A percentile compares a stretch with the other conserved stretches of the same genome.
Evolutionary conservation across 2,113 vertebrate genomes (phyloP).

Genomic region (Ancistrus triradiatus): DNA sequence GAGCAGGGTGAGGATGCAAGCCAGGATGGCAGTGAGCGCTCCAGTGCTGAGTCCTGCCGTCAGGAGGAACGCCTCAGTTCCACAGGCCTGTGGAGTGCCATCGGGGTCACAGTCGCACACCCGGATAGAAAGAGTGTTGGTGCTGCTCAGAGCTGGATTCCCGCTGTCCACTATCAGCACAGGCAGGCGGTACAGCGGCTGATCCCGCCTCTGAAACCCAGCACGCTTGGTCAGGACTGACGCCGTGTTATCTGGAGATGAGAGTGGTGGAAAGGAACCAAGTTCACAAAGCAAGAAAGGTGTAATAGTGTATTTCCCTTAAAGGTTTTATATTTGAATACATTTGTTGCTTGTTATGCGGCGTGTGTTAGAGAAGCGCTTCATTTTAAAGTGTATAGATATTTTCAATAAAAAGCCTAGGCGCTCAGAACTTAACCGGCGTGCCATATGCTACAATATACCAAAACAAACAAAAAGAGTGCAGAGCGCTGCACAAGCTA

Average conservation of each 20-base stretch:
- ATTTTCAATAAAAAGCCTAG: no score
- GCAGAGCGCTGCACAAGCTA: constrained; percentile 40
- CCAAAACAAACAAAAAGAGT: no score
- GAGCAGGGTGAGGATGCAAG: constrained; percentile 79
- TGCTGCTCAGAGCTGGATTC: constrained; percentile 79
- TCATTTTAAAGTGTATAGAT: no score
- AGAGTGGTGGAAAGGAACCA: no score
- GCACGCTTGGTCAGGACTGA: constrained; percentile 73
- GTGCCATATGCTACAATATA: no score
- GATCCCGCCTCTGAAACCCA: constrained; percentile 80
- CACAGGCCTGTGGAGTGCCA: constrained; percentile 79
- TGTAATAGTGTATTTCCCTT: no score
- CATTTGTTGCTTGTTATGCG: no score
- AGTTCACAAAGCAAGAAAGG: no score
- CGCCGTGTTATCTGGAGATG: constrained; percentile 75
- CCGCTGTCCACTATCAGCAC: constrained; percentile 82
- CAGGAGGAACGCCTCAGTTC: constrained; percentile 72
- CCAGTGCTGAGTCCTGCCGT: constrained; percentile 78
- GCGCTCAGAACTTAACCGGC: no score
- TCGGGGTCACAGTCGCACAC: constrained; percentile 78
- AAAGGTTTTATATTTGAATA: no score
- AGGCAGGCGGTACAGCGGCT: constrained; percentile 79
- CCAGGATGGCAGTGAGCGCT: constrained; percentile 79
- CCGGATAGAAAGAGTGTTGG: constrained; percentile 80
- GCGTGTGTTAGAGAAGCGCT: no score